Evolutionary conservation across 2,888 invertebrate genomes (phyloP).

Genomic region (Hydraecia micacea): DNA sequence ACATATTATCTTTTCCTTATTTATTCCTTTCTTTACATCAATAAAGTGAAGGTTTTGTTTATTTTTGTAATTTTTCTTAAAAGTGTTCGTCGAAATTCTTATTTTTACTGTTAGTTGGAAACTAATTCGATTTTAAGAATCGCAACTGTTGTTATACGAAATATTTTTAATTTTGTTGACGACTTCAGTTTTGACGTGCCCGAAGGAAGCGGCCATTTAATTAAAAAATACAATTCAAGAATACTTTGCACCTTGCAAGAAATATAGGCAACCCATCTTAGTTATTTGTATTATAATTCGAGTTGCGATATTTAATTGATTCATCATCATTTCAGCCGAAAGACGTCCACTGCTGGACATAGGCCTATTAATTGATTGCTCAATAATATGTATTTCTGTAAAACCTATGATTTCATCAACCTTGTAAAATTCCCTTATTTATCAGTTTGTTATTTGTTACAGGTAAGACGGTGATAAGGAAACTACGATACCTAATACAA

Average conservation of each 20-base stretch:
- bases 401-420: conserved; percentile 26
- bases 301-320: conserved; percentile 18
- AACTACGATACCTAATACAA: conserved; percentile 6
- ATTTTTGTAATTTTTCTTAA: conserved; percentile 17
- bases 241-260: conserved; percentile 10
- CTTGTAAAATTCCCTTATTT: conserved; percentile 26
- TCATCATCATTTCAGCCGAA: too few species aligned
- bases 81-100: not conserved
- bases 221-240: not conserved
- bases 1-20: conserved; percentile 27
- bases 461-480: conserved; percentile 51
- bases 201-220: not conserved
- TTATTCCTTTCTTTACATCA: conserved; percentile 21
- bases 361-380: conserved; percentile 18
- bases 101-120: conserved; percentile 1
- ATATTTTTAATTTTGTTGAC: not conserved
- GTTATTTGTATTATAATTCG: conserved; percentile 13
- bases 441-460: conserved; percentile 58
- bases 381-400: conserved; percentile 28
- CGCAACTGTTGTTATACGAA: conserved; percentile 21
- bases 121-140: conserved; percentile 26
- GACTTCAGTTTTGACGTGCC: not conserved
- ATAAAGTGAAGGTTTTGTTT: conserved; percentile 22
- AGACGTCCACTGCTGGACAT: too few species aligned
- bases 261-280: not conserved